These are phyloP conservation scores for Oreochromis tanganicae DNA, from an alignment of 2,113 vertebrate species.

Conservation along the genomic window DNA sequence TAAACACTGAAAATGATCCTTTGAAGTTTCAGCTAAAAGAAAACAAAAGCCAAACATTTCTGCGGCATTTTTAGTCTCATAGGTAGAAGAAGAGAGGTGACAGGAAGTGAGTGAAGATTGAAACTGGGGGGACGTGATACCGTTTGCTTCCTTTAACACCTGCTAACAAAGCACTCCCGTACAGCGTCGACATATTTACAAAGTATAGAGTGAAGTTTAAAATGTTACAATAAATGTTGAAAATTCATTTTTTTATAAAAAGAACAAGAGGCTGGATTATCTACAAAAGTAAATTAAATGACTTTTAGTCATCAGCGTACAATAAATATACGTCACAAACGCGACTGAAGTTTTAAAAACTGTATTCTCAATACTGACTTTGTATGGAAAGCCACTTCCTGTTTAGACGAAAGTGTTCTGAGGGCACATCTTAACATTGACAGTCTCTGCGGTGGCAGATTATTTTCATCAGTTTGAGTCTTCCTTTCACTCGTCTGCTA, in stretches of 20 bases:
- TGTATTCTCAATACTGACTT: background rate
- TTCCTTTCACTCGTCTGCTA: background rate
- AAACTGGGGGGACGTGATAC: background rate
- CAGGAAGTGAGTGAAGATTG: background rate
- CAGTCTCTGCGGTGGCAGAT: background rate
- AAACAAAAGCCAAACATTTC: background rate
- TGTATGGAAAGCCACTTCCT: background rate
- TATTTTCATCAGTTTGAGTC: background rate
- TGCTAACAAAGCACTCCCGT: background rate
- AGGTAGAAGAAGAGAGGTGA: background rate
- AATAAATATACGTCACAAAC: background rate
- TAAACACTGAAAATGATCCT: background rate
- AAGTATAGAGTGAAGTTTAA: background rate
- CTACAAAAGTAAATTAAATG: background rate
- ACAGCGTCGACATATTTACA: background rate
- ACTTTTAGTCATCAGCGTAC: background rate
- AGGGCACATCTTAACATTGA: background rate
- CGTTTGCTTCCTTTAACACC: background rate
- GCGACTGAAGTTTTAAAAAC: background rate
- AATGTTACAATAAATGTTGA: background rate
- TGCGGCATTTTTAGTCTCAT: background rate
- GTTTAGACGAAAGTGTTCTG: background rate
- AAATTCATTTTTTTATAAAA: background rate
- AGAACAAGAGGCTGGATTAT: rapidly evolving
- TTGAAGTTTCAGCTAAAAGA: background rate